Percentiles rank a stretch among this genome's conserved stretches.
phyloP scores from a whole-genome alignment of 2,797 vertebrate genomes.

The Acipenser transmontanus region DNA sequence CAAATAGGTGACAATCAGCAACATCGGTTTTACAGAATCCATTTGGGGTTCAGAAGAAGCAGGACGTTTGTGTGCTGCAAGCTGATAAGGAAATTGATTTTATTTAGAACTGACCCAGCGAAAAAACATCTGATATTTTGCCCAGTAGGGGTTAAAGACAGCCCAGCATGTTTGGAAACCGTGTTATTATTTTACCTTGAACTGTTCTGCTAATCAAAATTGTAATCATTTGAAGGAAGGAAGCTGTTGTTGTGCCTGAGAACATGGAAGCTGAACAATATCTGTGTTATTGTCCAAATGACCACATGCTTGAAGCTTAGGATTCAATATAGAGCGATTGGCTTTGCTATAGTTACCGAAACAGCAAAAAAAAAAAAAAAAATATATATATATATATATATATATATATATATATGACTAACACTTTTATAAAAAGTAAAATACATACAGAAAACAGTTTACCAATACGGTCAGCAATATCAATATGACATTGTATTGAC shows the following conservation, averaged over 20 bases:
- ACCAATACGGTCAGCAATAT: too few relatives aligned
- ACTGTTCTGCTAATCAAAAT: constrained; percentile 37
- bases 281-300: constrained; percentile 33
- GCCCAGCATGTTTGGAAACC: constrained; percentile 25
- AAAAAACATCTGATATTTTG: constrained; percentile 42
- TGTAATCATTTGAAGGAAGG: constrained; percentile 37
- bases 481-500: too few relatives aligned
- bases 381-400: too few relatives aligned
- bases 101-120: background rate
- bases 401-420: too few relatives aligned
- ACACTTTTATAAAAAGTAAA: too few relatives aligned
- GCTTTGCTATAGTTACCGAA: too few relatives aligned
- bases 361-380: too few relatives aligned
- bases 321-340: background rate
- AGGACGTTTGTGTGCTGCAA: background rate
- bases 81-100: constrained; percentile 4
- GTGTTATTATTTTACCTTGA: constrained; percentile 46
- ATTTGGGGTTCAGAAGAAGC: background rate
- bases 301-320: constrained; percentile 3
- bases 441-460: too few relatives aligned
- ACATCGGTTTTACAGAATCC: background rate
- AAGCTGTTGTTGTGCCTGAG: constrained; percentile 36
- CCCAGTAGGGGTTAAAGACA: constrained; percentile 46
- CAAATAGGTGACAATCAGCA: background rate
- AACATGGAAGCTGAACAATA: constrained; percentile 40